These are phyloP conservation scores for Cyprinella venusta DNA, from an alignment of 2,797 vertebrate species.

Conservation along the genomic window DNA sequence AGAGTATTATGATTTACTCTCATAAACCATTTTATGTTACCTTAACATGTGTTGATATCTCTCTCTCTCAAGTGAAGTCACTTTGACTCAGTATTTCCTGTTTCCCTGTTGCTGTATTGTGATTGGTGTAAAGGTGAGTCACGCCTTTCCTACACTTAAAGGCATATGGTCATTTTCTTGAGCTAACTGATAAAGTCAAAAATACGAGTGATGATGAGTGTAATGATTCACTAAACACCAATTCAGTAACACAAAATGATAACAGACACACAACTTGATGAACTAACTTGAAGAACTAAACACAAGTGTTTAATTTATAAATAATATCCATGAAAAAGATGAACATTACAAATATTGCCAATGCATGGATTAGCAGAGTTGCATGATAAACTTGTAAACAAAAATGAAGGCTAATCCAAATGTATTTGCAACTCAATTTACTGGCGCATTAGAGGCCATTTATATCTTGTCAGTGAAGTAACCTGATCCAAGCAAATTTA, in stretches of 20 bases:
- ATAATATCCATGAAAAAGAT: neutral
- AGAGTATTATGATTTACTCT: neutral
- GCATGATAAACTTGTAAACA: slow-evolving; percentile 29
- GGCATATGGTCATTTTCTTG: slow-evolving; percentile 59
- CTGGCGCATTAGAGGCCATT: slow-evolving; percentile 33
- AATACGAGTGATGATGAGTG: neutral
- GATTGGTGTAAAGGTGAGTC: slow-evolving; percentile 69
- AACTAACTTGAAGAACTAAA: slow-evolving; percentile 28
- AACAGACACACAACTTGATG: slow-evolving; percentile 31
- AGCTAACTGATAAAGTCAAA: neutral
- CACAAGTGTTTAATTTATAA: slow-evolving; percentile 3
- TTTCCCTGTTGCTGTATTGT: slow-evolving; percentile 62
- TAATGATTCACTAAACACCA: neutral
- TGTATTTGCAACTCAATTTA: slow-evolving; percentile 27
- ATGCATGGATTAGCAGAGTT: neutral
- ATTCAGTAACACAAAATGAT: neutral
- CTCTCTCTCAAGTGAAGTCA: slow-evolving; percentile 52
- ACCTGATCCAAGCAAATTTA: slow-evolving; percentile 67
- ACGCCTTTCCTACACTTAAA: slow-evolving; percentile 71
- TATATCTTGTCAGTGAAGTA: slow-evolving; percentile 60
- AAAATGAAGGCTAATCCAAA: slow-evolving; percentile 11
- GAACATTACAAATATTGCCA: neutral
- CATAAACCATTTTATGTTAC: slow-evolving; percentile 53
- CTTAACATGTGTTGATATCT: slow-evolving; percentile 53
- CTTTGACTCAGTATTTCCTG: slow-evolving; percentile 74